A percentile compares a stretch with the other conserved stretches of the same genome.
Evolutionary conservation across 2,113 vertebrate species (phyloP).

Genomic region (Microtus richardsoni): DNA sequence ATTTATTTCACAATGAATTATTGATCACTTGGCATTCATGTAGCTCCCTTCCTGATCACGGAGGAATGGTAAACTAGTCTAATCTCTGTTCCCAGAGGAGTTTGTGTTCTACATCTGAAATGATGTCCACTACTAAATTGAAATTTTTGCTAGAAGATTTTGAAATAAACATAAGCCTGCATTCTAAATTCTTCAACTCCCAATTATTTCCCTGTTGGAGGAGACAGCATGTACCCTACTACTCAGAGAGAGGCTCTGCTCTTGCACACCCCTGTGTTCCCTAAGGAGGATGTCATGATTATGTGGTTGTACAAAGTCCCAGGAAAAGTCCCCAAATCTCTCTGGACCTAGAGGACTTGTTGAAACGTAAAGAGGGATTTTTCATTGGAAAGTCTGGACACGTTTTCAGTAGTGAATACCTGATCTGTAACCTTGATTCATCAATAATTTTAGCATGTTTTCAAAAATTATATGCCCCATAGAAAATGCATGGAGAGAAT

Average conservation of each 20-base stretch:
- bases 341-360: not conserved
- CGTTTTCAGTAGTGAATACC: not conserved
- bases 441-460: not conserved
- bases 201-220: not conserved
- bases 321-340: not conserved
- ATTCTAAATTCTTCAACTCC: not conserved
- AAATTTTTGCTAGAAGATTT: conserved; percentile 25
- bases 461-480: not conserved
- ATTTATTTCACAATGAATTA: conserved; percentile 40
- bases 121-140: not conserved
- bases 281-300: not conserved
- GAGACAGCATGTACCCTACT: not conserved
- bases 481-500: not conserved
- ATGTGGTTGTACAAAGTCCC: not conserved
- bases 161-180: not conserved
- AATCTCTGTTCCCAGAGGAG: not conserved
- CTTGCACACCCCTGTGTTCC: not conserved
- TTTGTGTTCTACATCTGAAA: not conserved
- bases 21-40: not conserved
- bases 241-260: not conserved
- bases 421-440: not conserved
- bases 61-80: conserved; percentile 26
- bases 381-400: not conserved
- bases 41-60: not conserved
- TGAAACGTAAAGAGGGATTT: not conserved